These are phyloP conservation scores for Pilophorus perplexus DNA, from an alignment of 2,888 invertebrate species.

Conservation along the genomic window DNA sequence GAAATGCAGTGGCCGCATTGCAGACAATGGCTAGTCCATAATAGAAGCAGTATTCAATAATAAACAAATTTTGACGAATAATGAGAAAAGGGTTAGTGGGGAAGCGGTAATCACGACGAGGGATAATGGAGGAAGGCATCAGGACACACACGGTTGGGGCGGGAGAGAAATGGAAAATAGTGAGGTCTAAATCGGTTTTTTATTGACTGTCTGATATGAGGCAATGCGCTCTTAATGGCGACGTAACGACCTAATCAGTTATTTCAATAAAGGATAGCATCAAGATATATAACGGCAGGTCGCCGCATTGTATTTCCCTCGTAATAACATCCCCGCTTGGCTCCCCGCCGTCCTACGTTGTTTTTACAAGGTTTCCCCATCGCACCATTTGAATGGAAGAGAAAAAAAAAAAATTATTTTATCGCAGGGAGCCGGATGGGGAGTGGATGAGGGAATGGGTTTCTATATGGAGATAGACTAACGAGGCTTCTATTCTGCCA, in stretches of 20 bases:
- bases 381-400: background rate
- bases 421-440: constrained; percentile 1
- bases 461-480: constrained; percentile 21
- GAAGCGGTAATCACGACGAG: constrained; percentile 4
- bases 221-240: constrained; percentile 29
- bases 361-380: background rate
- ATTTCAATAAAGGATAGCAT: constrained; percentile 30
- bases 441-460: constrained; percentile 17
- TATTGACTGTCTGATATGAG: constrained; percentile 18
- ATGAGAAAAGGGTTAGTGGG: background rate
- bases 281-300: constrained; percentile 27
- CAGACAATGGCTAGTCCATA: too few species aligned
- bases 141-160: background rate
- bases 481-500: constrained; percentile 34
- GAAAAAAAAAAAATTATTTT: constrained; percentile 13
- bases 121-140: constrained; percentile 24
- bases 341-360: background rate
- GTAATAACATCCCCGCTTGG: constrained; percentile 13
- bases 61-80: too few species aligned
- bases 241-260: constrained; percentile 34
- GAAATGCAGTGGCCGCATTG: too few species aligned
- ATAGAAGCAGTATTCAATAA: too few species aligned
- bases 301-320: background rate
- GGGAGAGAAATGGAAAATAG: constrained; percentile 24
- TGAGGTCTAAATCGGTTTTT: constrained; percentile 23